These are phyloP conservation scores for Pilophorus perplexus DNA, from an alignment of 2,888 invertebrate genomes.

Conservation along the genomic window DNA sequence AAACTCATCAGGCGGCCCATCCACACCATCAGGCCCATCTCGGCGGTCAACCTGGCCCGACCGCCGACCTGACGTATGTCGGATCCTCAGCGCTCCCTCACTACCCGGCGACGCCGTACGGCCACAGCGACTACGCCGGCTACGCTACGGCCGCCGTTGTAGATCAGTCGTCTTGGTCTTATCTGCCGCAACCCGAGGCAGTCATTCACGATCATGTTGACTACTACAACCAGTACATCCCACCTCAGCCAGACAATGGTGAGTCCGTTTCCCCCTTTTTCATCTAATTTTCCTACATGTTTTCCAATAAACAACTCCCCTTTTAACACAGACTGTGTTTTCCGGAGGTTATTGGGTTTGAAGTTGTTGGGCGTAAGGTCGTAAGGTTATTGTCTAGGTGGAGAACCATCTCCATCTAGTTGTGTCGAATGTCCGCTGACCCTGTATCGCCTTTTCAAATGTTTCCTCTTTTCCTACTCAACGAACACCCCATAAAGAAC, in stretches of 20 bases:
- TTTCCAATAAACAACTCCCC: no score
- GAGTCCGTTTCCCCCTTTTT: no score
- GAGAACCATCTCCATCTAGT: no score
- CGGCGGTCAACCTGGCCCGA: conserved; percentile 18
- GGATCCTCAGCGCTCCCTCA: conserved; percentile 1
- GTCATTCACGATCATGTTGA: conserved; percentile 39
- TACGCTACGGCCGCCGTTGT: conserved; percentile 20
- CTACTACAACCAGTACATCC: conserved; percentile 39
- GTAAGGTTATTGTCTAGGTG: no score
- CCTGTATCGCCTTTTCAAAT: no score
- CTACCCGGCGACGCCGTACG: conserved; percentile 24
- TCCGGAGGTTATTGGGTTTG: no score
- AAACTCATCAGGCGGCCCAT: conserved; percentile 25
- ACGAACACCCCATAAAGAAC: no score
- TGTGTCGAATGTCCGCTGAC: no score
- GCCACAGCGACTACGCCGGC: conserved; percentile 35
- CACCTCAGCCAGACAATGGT: conserved; percentile 37
- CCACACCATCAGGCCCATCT: neutral
- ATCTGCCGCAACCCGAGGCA: conserved; percentile 34
- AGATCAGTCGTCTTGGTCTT: conserved; percentile 21
- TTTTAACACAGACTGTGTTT: no score
- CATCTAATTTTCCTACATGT: no score
- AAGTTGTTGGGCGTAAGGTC: no score
- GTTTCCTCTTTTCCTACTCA: no score
- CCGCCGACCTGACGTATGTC: conserved; percentile 11